Conservation (phyloP, 2,797 vertebrate genomes). For the Sciurus vulgaris region DNA sequence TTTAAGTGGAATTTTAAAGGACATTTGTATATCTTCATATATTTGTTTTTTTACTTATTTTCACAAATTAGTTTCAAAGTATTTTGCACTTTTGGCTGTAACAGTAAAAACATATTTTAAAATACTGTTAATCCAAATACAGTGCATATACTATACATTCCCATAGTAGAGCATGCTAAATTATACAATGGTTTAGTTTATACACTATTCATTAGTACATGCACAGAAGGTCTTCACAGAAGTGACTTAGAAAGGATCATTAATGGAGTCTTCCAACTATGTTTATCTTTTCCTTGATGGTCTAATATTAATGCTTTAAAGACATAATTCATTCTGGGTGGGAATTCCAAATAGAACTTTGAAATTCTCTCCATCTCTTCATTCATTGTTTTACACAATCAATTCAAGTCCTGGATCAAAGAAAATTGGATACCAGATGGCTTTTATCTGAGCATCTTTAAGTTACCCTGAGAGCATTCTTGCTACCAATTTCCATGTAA, state of each 20-base stretch:
- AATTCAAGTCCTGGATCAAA: constrained; percentile 30
- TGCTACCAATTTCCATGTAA: constrained; percentile 59
- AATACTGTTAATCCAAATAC: background rate
- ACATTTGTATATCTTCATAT: background rate
- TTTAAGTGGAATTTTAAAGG: background rate
- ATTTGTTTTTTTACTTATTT: background rate
- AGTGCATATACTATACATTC: background rate
- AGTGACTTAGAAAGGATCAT: background rate
- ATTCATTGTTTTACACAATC: constrained; percentile 30
- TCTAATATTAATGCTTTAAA: constrained; percentile 9
- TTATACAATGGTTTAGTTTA: background rate
- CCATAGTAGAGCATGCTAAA: background rate
- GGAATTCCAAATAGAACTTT: constrained; percentile 10
- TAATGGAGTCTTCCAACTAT: background rate
- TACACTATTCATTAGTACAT: background rate
- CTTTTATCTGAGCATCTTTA: constrained; percentile 65
- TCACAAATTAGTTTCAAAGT: background rate
- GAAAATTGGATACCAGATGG: constrained; percentile 55
- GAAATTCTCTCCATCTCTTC: background rate
- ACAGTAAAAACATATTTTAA: background rate
- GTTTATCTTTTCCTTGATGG: background rate
- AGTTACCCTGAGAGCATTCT: constrained; percentile 45
- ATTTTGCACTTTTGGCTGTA: background rate
- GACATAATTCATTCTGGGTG: background rate
- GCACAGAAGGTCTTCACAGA: background rate